Base-by-base conservation (phyloP, 2,888 invertebrate genomes). In the Oscheius myriophilus region DNA sequence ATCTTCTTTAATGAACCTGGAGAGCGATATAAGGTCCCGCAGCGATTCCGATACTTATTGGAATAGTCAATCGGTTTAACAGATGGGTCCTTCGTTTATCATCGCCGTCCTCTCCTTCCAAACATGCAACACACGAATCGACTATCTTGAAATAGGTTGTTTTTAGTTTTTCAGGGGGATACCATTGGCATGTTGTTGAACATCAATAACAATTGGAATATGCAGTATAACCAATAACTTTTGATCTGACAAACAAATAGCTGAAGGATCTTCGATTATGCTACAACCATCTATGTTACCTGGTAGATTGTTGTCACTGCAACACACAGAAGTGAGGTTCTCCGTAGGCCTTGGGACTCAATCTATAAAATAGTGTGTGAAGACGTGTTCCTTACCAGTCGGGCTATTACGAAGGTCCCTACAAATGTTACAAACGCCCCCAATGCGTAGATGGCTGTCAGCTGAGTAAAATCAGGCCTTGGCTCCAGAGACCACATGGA, bases 121-220 rank as follows among this genome's bases (percentile, higher is more conserved):
- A 25, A 39, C 54, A 53, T 11, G 45, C 33, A 11, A 67, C 53
- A 41, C 59, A 59, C 0, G 67, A 59, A 42, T 67, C 59, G 21
- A 67, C 61, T 26, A 67, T 58, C 67, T 67, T 18, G 57, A 12
- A 18, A 39, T 12, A 18, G 26, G 2, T 46, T 14, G 14, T 3
- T 18, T 1, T 14, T 33, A n/a, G 4, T 23, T 41, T 9, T 43
- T 21, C 12, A 33, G 9, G 9, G 2, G 3, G 42, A 68, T 45
- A 82, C 79, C 68, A 79, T 78, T 55, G 78, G 82, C 73, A 83
- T 78, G 70, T 81, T 75, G 65, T 79, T 78, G 63, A 77, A 74
- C 1, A 82, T 43, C 1, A 80, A 57, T 1, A 83, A 65, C 2
- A 66, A 42, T 63, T 83, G 82, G 12, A 78, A 53, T 14, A 67